Base-by-base conservation (phyloP, 2,888 invertebrate genomes). In the Gymnocheta viridis region DNA sequence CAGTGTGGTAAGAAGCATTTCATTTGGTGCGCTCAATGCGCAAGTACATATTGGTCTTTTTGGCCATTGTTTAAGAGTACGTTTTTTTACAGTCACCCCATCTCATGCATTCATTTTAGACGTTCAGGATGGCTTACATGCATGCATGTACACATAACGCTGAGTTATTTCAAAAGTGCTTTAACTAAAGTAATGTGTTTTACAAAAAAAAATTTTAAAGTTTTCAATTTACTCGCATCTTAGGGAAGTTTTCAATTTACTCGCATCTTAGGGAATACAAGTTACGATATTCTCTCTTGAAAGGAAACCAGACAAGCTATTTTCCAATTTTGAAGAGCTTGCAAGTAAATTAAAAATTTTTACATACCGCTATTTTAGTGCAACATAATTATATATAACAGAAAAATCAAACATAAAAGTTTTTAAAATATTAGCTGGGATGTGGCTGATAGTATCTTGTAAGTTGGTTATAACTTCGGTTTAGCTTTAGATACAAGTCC, bases 11-110 rank as follows among this genome's bases (percentile, higher is more conserved):
- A 32, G 32, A 66, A 47, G 47, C 22, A 29, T 80, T 66, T 51
- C 44, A 62, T 69, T 70, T 77, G 67, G 35, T 67, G 58, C 19
- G 27, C 35, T 49, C 10, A 69, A 41, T 77, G 72, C 49, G 64
- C 58, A 73, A 80, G 60, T 76, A 69, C 54, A 35, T 29, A n/a
- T 64, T 70, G 74, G 54, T 27, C 60, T 70, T 62, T 17, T 62
- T 70, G 64, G 54, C 27, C 58, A 60, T 67, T 60, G 60, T 47
- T 77, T 79, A 66, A 49, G 27, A 56, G 47, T n/a, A 5, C 14
- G 9, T 64, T n/a, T 70, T 47, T 70, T 64, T 44, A 19, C 49
- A 76, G 47, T 24, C 24, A 64, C 56, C 6, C 49, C 58, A 58
- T 24, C 47, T 35, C 19, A 27, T 51, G 56, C 38, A 67, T 38